phyloP scores from a whole-genome alignment of 2,113 vertebrate species.

The Clarias macrocephalus region DNA sequence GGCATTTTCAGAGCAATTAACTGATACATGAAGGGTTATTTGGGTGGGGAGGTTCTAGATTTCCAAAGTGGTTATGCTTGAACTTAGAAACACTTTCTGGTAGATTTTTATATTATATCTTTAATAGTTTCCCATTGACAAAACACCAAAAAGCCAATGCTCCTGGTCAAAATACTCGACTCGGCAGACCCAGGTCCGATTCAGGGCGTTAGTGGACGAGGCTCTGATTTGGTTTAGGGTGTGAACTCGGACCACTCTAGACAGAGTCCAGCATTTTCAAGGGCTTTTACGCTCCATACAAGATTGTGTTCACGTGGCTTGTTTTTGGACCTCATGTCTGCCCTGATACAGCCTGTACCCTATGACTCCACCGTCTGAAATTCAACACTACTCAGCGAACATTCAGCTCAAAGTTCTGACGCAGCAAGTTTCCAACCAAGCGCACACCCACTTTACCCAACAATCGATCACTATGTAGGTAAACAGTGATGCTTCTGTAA shows the following conservation, averaged over 20 bases:
- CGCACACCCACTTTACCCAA: neutral
- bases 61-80: neutral
- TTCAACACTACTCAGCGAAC: neutral
- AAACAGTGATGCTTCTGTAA: neutral
- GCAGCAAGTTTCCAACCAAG: neutral
- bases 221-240: neutral
- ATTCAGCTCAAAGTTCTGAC: neutral
- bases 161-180: neutral
- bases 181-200: neutral
- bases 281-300: neutral
- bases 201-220: neutral
- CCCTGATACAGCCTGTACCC: neutral
- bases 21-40: neutral
- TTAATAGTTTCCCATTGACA: neutral
- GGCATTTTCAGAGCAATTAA: neutral
- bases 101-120: neutral
- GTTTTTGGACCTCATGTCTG: neutral
- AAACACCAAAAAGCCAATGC: neutral
- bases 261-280: neutral
- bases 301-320: neutral
- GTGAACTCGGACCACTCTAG: too few relatives aligned
- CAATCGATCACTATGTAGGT: neutral
- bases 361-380: neutral
- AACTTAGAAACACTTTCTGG: neutral
- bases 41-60: neutral